A percentile compares a stretch with the other conserved stretches of the same genome.
Conservation (phyloP, 2,888 invertebrate genomes). For the Endomychus coccineus region DNA sequence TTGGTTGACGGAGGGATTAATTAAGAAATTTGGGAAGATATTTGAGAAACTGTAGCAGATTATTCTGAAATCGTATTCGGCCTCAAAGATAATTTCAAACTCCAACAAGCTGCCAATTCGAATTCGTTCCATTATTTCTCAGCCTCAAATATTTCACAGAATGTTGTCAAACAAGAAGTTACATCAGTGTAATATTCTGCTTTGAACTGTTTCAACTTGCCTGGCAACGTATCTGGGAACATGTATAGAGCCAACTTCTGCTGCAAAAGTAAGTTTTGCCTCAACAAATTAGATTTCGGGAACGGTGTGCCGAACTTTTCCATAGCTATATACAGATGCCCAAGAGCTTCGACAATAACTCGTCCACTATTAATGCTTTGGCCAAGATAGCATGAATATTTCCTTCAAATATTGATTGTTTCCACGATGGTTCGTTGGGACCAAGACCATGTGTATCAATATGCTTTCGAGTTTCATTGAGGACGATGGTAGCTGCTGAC, state of each 20-base stretch:
- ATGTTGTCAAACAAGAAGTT: slow-evolving; percentile 37
- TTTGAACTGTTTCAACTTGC: slow-evolving; percentile 27
- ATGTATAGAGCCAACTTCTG: slow-evolving; percentile 9
- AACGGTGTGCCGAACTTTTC: slow-evolving; percentile 9
- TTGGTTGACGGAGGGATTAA: too few species aligned
- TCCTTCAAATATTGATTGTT: slow-evolving; percentile 6
- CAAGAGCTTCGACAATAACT: slow-evolving; percentile 2
- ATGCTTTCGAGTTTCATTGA: slow-evolving; percentile 44
- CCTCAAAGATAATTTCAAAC: slow-evolving; percentile 46
- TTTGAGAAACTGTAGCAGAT: slow-evolving; percentile 48
- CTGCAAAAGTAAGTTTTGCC: slow-evolving; percentile 3
- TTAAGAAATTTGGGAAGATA: too few species aligned
- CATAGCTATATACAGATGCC: slow-evolving; percentile 5
- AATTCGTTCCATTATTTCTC: slow-evolving; percentile 41
- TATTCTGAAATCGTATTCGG: slow-evolving; percentile 46
- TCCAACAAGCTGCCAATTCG: slow-evolving; percentile 49
- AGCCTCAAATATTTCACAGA: slow-evolving; percentile 37
- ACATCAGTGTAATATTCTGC: slow-evolving; percentile 40
- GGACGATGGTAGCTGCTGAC: slow-evolving; percentile 48
- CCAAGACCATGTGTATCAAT: slow-evolving; percentile 24
- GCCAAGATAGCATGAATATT: slow-evolving; percentile 6
- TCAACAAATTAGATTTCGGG: slow-evolving; percentile 8
- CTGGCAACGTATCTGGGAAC: slow-evolving; percentile 4
- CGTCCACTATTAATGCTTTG: slow-evolving; percentile 2
- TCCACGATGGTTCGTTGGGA: slow-evolving; percentile 9